Conservation (phyloP, 2,113 vertebrate genomes). For the Antechinus flavipes region DNA sequence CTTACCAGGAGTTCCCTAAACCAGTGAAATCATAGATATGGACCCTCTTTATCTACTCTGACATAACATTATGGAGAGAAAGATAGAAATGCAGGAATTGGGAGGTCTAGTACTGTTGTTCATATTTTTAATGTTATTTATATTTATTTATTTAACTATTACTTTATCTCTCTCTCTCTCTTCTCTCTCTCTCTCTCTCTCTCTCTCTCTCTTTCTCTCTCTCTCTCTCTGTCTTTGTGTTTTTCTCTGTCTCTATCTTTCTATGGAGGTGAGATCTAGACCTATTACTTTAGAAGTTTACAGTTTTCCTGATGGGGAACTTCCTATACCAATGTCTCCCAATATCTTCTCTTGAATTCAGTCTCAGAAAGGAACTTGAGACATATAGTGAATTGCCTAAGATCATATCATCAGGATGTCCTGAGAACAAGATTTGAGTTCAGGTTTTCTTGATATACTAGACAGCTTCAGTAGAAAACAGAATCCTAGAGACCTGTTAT, state of each 20-base stretch:
- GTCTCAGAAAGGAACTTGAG: not conserved
- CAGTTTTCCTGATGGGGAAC: not conserved
- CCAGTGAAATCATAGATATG: not conserved
- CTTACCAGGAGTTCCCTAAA: not conserved
- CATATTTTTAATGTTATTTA: not conserved
- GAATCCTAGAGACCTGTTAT: not conserved
- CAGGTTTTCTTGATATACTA: not conserved
- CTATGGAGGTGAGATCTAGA: not conserved
- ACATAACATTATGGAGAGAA: not conserved
- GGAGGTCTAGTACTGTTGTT: not conserved
- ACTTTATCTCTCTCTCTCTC: no score
- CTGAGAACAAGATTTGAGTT: no score
- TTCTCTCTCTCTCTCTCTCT: not conserved
- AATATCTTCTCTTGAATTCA: not conserved
- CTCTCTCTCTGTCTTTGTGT: no score
- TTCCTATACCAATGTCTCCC: not conserved
- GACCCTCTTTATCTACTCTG: not conserved
- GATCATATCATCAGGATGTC: no score
- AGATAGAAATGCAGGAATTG: not conserved
- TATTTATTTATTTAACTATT: no score
- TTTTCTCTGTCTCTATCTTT: not conserved
- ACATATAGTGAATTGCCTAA: not conserved
- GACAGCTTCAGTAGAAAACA: not conserved
- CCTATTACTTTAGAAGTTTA: not conserved
- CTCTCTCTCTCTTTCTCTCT: no score